Conservation (phyloP, 2,888 invertebrate genomes). For the Pristionchus exspectatus region DNA sequence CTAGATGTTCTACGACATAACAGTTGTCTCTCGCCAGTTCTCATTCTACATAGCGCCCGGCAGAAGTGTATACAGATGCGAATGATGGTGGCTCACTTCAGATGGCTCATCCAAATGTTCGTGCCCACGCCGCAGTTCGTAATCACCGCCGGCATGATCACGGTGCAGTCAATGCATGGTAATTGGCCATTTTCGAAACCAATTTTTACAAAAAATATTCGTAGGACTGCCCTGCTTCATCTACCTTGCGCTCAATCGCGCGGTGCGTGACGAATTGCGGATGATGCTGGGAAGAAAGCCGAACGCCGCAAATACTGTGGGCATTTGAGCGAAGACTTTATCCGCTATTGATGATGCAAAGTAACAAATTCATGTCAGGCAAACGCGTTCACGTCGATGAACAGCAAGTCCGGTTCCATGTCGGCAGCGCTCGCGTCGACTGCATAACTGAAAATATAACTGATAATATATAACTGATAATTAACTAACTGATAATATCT, state of each 20-base stretch:
- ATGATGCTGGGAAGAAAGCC: not conserved
- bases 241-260: not conserved
- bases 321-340: no score
- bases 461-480: no score
- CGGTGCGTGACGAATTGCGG: slow-evolving; percentile 12
- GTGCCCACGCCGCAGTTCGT: not conserved
- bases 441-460: not conserved
- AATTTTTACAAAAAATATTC: no score
- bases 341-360: no score
- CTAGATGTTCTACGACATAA: no score
- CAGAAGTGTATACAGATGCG: no score
- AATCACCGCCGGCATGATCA: not conserved
- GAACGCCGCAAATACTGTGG: not conserved
- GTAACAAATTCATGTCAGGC: no score
- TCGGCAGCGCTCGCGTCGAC: not conserved
- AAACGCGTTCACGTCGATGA: not conserved
- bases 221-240: slow-evolving; percentile 30
- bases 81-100: no score
- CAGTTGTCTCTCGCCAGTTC: no score
- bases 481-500: no score
- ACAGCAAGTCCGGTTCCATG: not conserved
- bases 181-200: not conserved
- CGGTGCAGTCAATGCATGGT: not conserved
- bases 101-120: slow-evolving; percentile 22
- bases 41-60: no score